Percentiles rank a stretch among this genome's conserved stretches.
These are phyloP conservation scores for Furcifer pardalis DNA, from an alignment of 2,797 vertebrate species.

Conservation along the genomic window DNA sequence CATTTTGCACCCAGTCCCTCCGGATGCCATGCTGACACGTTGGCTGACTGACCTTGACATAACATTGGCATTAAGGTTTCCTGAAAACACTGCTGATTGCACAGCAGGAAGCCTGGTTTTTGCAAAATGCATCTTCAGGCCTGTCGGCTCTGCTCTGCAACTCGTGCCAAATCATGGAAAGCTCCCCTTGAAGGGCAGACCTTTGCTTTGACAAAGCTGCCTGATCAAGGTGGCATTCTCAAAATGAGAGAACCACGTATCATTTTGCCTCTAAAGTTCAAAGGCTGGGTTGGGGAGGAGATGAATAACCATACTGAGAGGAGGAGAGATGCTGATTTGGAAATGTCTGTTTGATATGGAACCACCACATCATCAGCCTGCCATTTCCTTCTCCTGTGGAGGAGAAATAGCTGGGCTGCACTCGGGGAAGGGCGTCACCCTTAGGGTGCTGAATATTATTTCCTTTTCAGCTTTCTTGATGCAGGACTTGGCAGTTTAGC, in stretches of 20 bases:
- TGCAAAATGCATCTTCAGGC: slow-evolving; percentile 30
- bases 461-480: too few relatives aligned
- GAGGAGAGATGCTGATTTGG: background rate
- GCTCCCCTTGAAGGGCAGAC: slow-evolving; percentile 33
- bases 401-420: too few relatives aligned
- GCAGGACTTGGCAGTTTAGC: slow-evolving; percentile 11
- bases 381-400: too few relatives aligned
- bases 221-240: slow-evolving; percentile 53
- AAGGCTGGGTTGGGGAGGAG: too few relatives aligned
- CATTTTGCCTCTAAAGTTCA: slow-evolving; percentile 43
- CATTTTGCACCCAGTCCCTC: background rate
- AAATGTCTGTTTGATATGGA: too few relatives aligned
- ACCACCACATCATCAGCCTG: too few relatives aligned
- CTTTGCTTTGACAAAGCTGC: slow-evolving; percentile 40
- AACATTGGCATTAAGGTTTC: slow-evolving; percentile 56
- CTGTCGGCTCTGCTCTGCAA: slow-evolving; percentile 7
- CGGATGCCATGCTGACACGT: slow-evolving; percentile 6
- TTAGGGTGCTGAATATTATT: too few relatives aligned
- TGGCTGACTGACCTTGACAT: slow-evolving; percentile 41
- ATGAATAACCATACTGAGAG: background rate
- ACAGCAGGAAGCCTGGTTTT: slow-evolving; percentile 50
- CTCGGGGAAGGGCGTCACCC: too few relatives aligned
- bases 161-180: slow-evolving; percentile 23
- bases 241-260: slow-evolving; percentile 25
- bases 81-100: slow-evolving; percentile 58